Conservation (phyloP, 2,888 invertebrate genomes). For the Ochropleura plecta region DNA sequence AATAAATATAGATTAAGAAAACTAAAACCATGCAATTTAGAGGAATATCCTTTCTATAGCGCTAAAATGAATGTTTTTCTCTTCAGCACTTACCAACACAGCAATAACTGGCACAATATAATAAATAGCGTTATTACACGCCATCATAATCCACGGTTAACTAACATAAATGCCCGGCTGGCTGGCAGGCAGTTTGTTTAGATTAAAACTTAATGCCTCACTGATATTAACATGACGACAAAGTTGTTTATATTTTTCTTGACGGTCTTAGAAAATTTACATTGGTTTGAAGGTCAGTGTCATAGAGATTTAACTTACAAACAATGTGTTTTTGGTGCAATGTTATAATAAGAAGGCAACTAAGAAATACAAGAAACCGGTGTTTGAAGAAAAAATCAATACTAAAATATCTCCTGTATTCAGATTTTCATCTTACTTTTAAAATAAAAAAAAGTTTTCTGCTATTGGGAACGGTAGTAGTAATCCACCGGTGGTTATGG, state of each 20-base stretch:
- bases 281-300: neutral
- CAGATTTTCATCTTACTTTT: too few relatives aligned
- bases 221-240: slow-evolving; percentile 76
- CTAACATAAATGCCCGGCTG: slow-evolving; percentile 87
- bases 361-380: neutral
- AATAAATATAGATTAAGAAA: too few relatives aligned
- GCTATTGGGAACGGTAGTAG: too few relatives aligned
- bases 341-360: neutral
- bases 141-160: slow-evolving; percentile 86
- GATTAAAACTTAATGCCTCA: slow-evolving; percentile 85
- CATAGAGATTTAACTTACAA: neutral
- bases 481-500: too few relatives aligned
- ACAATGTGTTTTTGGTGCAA: neutral
- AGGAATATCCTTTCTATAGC: neutral
- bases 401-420: too few relatives aligned
- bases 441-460: too few relatives aligned
- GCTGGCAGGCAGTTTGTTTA: slow-evolving; percentile 83
- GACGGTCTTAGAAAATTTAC: slow-evolving; percentile 22
- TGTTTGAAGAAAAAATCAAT: too few relatives aligned
- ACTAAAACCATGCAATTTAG: too few relatives aligned
- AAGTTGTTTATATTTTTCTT: slow-evolving; percentile 49
- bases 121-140: slow-evolving; percentile 84
- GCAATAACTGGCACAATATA: slow-evolving; percentile 58
- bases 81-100: slow-evolving; percentile 17
- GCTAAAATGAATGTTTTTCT: slow-evolving; percentile 2